These are phyloP conservation scores for Chloromyia formosa DNA, from an alignment of 2,888 invertebrate species.

Conservation along the genomic window DNA sequence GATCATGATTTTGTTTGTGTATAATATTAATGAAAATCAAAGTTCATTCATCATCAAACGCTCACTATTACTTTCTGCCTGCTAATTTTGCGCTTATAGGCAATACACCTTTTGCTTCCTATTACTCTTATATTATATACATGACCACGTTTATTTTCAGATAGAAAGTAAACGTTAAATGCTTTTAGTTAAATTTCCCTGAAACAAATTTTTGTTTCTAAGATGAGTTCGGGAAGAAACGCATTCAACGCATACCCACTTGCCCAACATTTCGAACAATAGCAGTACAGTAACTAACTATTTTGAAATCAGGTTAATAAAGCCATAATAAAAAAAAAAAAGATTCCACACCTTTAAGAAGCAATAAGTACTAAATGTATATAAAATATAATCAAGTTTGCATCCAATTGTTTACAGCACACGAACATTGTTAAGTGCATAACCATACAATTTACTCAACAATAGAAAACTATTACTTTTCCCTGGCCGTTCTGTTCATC, in stretches of 20 bases:
- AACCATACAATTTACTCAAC: neutral
- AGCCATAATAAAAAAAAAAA: constrained; percentile 15
- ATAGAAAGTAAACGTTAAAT: neutral
- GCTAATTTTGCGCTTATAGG: too few species aligned
- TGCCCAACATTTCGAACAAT: neutral
- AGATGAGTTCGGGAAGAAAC: neutral
- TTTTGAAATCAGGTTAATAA: constrained; percentile 30
- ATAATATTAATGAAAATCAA: too few species aligned
- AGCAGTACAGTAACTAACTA: too few species aligned
- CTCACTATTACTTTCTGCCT: too few species aligned
- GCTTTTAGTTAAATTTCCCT: neutral
- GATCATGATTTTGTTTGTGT: too few species aligned
- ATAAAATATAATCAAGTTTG: constrained; percentile 18
- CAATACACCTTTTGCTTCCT: too few species aligned
- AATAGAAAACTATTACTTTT: constrained; percentile 15
- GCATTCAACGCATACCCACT: neutral
- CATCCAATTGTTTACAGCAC: constrained; percentile 11
- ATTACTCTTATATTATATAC: too few species aligned
- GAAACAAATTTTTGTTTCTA: neutral
- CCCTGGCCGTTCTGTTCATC: neutral
- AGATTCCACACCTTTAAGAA: neutral
- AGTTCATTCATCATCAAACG: too few species aligned
- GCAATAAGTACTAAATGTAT: neutral
- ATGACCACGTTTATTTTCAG: too few species aligned
- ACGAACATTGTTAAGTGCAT: neutral